Evolutionary conservation across 2,888 invertebrate genomes (phyloP), one percentile per base, ranked within the genome.

Genomic region (Archips xylosteana): DNA sequence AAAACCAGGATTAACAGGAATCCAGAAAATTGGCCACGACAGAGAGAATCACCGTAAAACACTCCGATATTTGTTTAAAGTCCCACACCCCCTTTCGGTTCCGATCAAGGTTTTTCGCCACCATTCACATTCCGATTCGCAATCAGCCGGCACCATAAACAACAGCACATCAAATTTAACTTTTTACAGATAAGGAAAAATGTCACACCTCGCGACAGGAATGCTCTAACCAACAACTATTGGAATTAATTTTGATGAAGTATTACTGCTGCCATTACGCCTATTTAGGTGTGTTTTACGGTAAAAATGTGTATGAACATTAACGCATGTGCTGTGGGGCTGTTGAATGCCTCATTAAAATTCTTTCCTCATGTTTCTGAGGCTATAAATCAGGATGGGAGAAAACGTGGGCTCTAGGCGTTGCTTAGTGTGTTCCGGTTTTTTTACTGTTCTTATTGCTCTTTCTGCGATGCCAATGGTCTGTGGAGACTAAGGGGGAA

Each of bases 341-440:
- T 71, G 57, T 71, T 78, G 76, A 76, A 78, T 80, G 81, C 78
- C 75, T 81, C 81, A 84, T 87, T 86, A 84, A 84, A 79, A 84
- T 84, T 80, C 80, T 78, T 78, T 75, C 76, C 72, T 75, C 79
- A 77, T 77, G 78, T 76, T 78, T 75, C 79, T 78, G 76, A 80
- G 78, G 74, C 69, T 70, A 81, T 83, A 80, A 83, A 85, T 85
- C 82, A 82, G 79, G 71, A 70, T 74, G 63, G 68, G 59, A 39
- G 67, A 75, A 77, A 76, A 77, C 70, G 74, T 71, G 45, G 12
- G 76, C 76, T 78, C 76, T 36, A 57, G 64, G 34, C 34, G 34
- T 57, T 15, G 5, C 49, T 47, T 5, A 12, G 10, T 5, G 9
- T 51, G 39, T 67, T 57, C 66, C 42, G 6, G 39, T 39, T 5